Base-by-base conservation (phyloP, 2,888 invertebrate genomes). In the Psococerastis gibbosa region DNA sequence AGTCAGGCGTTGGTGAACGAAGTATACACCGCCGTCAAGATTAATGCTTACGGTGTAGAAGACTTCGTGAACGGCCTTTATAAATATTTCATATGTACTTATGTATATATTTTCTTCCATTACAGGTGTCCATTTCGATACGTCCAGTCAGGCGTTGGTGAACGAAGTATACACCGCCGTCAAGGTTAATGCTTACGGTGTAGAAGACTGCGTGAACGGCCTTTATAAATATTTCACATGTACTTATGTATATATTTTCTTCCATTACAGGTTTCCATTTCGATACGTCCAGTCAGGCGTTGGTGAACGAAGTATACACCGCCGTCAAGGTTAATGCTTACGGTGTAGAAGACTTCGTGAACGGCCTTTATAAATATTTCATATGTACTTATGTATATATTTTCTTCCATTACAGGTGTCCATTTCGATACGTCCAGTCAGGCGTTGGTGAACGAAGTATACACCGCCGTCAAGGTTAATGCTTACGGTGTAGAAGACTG, bases 251-350 rank as follows among this genome's bases (percentile, higher is more conserved):
- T n/a, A n/a, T n/a, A n/a, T n/a, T 31, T 31, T 31, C 9, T 17
- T 6, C 34, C 32, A 46, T 62, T 59, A 3, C 63, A 79, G 82
- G 89, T 46, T 88, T 91, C 2, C 88, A 91, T 60, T 91, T 89
- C 57, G 87, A 89, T 58, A 91, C 89, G 41, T 82, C 81, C 46
- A 80, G 80, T 53, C 68, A 74, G 13, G 80, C 82, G 42, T 63
- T 91, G 43, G 79, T 84, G 54, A 78, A 77, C 53, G 87, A 89
- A 63, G 88, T 91, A 49, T 79, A 82, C 13, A 85, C 84, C 33
- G 88, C 87, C 11, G 81, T 91, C 44, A 83, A 84, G 59, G 88
- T 91, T 49, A 89, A 85, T 59, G 87, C 85, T 11, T 81, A 87
- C 55, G 91, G 88, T 1, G 84, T 89, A 5, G 88, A 89, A 59